phyloP scores from a whole-genome alignment of 2,113 vertebrate species.

The Morone saxatilis region DNA sequence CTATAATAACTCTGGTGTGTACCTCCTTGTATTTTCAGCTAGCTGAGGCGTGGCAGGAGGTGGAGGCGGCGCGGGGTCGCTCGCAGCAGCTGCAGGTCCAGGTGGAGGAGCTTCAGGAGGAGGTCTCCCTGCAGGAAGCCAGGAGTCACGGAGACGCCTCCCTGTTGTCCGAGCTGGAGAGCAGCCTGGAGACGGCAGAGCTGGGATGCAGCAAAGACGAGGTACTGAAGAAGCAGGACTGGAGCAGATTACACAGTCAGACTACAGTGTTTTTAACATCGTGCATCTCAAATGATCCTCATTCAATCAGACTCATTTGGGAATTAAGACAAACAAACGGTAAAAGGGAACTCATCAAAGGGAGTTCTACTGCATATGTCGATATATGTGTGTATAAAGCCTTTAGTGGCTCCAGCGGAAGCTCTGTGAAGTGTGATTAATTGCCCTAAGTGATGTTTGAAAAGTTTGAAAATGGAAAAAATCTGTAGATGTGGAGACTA shows the following conservation, averaged over 20 bases:
- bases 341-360: not conserved
- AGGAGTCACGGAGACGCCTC: constrained; percentile 72
- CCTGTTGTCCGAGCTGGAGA: constrained; percentile 82
- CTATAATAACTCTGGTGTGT: not conserved
- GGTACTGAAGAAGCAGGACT: constrained; percentile 55
- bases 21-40: constrained; percentile 65
- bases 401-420: too few relatives aligned
- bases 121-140: constrained; percentile 74
- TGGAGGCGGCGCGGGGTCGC: constrained; percentile 62
- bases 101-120: constrained; percentile 84
- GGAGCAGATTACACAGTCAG: not conserved
- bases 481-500: not conserved
- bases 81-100: constrained; percentile 80
- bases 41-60: constrained; percentile 74
- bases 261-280: not conserved
- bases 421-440: too few relatives aligned
- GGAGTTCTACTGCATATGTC: too few relatives aligned
- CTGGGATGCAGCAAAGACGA: constrained; percentile 74
- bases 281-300: too few relatives aligned
- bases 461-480: not conserved
- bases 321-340: not conserved
- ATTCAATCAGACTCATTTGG: not conserved
- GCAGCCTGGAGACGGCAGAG: constrained; percentile 69
- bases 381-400: too few relatives aligned
- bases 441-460: not conserved